Conservation (phyloP, 2,113 vertebrate genomes). For the Periophthalmodon schlosseri region DNA sequence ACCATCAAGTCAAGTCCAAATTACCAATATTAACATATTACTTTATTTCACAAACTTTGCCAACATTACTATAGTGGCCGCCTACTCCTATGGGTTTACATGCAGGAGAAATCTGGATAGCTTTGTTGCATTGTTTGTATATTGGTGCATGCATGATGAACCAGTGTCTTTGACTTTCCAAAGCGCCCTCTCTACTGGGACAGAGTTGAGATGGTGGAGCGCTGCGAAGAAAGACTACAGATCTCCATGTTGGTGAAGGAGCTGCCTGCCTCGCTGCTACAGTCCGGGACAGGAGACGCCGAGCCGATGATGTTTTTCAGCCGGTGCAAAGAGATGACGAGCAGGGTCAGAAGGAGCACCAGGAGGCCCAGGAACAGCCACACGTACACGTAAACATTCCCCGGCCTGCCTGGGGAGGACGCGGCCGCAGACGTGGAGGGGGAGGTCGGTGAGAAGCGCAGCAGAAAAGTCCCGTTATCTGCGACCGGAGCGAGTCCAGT, state of each 20-base stretch:
- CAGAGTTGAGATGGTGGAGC: conserved; percentile 88
- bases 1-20: too few species aligned
- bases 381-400: conserved; percentile 90
- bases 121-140: not conserved
- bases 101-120: not conserved
- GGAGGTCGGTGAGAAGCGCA: conserved; percentile 85
- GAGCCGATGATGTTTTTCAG: conserved; percentile 97
- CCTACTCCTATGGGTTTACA: not conserved
- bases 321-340: conserved; percentile 93
- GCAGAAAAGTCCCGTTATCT: conserved; percentile 86
- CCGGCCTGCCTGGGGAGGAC: conserved; percentile 73
- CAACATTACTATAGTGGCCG: not conserved
- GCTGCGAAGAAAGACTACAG: conserved; percentile 92
- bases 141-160: not conserved
- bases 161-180: conserved; percentile 51
- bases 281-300: conserved; percentile 90
- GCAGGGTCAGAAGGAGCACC: conserved; percentile 89
- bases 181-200: conserved; percentile 72
- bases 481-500: conserved; percentile 68
- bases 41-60: too few species aligned
- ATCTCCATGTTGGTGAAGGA: conserved; percentile 98
- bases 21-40: too few species aligned
- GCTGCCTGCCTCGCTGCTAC: conserved; percentile 88
- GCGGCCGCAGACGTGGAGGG: conserved; percentile 85
- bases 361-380: conserved; percentile 95